Percentiles rank a stretch among this genome's conserved stretches.
Conservation (phyloP, 2,113 vertebrate genomes). For the Hypocryptadius cinnamomeus region DNA sequence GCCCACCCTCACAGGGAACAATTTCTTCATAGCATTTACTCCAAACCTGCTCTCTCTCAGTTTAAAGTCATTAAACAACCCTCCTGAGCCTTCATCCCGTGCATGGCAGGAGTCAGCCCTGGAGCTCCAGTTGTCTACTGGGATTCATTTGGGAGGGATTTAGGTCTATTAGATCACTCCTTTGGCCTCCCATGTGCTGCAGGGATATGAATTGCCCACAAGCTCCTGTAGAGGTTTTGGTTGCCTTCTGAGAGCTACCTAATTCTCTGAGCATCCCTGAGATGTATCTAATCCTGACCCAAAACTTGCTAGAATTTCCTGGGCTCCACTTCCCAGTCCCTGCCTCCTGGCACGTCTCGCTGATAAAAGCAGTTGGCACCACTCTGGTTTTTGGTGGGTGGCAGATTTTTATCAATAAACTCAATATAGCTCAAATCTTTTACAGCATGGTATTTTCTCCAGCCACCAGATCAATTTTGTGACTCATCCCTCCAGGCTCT, state of each 20-base stretch:
- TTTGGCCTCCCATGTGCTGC: not conserved
- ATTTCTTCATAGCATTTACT: not conserved
- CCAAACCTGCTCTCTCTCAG: not conserved
- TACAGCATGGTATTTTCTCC: not conserved
- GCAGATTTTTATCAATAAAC: not conserved
- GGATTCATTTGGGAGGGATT: not conserved
- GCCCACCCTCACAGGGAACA: rapidly evolving
- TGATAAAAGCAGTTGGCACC: not conserved
- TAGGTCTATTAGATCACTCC: rapidly evolving
- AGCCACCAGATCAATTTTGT: not conserved
- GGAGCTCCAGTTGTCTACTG: not conserved
- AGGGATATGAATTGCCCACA: not conserved
- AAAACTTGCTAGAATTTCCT: not conserved
- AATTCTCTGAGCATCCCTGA: not conserved
- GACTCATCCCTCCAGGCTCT: not conserved
- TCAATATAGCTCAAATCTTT: not conserved
- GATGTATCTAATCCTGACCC: not conserved
- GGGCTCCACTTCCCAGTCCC: not conserved
- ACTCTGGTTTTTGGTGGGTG: not conserved
- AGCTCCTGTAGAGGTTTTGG: not conserved
- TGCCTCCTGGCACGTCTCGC: not conserved
- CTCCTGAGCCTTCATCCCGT: not conserved
- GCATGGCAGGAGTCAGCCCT: too few species aligned
- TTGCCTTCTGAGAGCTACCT: not conserved
- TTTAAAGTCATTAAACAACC: not conserved